These are phyloP conservation scores for Actenoides lindsayi DNA, from an alignment of 2,113 vertebrate species.

Conservation along the genomic window DNA sequence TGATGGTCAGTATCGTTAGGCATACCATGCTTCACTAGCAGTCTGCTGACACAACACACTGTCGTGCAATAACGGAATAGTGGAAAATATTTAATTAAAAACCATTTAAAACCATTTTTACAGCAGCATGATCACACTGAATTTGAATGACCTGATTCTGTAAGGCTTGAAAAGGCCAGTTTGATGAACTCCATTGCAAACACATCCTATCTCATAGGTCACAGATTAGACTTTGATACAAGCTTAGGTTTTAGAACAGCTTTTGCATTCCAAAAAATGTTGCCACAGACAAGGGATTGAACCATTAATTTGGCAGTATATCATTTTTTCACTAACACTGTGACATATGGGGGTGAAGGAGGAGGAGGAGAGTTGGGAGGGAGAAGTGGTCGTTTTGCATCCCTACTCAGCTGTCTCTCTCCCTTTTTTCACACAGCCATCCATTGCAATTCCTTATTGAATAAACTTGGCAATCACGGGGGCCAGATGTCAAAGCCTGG, in stretches of 20 bases:
- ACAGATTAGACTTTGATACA: neutral
- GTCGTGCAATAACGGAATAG: fast-evolving
- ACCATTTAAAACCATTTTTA: neutral
- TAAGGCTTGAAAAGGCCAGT: neutral
- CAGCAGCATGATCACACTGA: neutral
- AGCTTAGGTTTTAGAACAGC: neutral
- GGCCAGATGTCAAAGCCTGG: neutral
- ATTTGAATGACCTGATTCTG: neutral
- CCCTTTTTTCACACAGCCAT: neutral
- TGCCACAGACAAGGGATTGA: neutral
- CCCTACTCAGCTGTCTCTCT: neutral
- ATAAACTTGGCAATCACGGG: neutral
- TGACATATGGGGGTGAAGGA: conserved; percentile 5
- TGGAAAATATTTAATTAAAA: neutral
- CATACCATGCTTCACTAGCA: fast-evolving
- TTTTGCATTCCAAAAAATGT: neutral
- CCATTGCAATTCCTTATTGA: neutral
- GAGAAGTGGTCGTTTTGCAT: neutral
- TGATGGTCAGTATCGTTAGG: neutral
- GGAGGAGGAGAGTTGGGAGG: neutral
- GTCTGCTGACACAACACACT: neutral
- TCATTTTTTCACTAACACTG: neutral
- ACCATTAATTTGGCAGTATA: neutral
- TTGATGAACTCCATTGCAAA: neutral
- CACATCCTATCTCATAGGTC: neutral